These are phyloP conservation scores for Gobionotothen gibberifrons DNA, from an alignment of 2,797 vertebrate species.

Conservation along the genomic window DNA sequence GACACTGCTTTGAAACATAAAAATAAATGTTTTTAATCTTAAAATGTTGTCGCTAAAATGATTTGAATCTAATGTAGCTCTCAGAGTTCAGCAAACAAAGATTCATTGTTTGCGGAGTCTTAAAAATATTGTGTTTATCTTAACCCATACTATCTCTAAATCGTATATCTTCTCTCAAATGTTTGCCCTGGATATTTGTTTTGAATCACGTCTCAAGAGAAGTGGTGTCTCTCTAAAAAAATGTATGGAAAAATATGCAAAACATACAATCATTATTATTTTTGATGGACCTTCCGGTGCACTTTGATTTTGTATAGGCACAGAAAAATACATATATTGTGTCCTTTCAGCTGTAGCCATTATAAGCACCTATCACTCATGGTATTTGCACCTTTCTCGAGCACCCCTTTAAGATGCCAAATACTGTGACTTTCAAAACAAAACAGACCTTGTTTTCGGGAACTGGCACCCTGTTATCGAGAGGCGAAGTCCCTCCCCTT, in stretches of 20 bases:
- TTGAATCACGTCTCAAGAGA: not conserved
- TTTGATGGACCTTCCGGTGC: not conserved
- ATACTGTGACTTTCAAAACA: constrained; percentile 6
- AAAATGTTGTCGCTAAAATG: too few species aligned
- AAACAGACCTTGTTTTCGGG: constrained; percentile 34
- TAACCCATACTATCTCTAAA: not conserved
- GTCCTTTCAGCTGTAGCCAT: not conserved
- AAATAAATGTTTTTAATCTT: too few species aligned
- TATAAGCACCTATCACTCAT: not conserved
- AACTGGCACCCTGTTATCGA: constrained; percentile 32
- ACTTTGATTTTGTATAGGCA: not conserved
- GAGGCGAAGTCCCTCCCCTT: too few species aligned
- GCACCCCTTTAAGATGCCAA: not conserved
- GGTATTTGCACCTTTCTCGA: constrained; percentile 5
- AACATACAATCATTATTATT: not conserved
- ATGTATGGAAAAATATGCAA: not conserved
- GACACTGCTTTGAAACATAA: constrained; percentile 1
- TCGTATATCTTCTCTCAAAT: not conserved
- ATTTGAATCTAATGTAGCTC: not conserved
- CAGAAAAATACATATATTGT: not conserved
- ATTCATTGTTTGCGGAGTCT: not conserved
- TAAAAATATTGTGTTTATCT: not conserved
- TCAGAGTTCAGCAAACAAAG: not conserved
- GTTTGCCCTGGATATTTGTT: not conserved
- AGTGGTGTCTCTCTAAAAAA: not conserved